Percentiles rank a stretch among this genome's conserved stretches.
These are phyloP conservation scores for Ascidia mentula DNA, from an alignment of 23 tunicate species.

Conservation along the genomic window DNA sequence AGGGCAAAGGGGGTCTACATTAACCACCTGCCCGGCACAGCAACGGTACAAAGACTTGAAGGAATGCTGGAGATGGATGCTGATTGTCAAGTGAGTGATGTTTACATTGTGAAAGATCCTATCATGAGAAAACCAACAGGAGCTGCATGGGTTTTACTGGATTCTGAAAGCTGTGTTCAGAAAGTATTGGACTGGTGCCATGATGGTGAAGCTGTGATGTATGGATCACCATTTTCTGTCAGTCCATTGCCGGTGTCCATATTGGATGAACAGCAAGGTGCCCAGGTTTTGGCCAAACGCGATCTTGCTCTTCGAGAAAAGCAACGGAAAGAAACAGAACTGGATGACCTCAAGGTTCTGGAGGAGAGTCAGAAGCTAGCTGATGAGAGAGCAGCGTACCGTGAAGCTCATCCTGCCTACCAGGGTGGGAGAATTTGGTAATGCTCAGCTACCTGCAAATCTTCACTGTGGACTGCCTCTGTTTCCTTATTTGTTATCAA, in stretches of 20 bases:
- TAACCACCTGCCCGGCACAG: constrained; percentile 62
- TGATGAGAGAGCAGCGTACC: constrained; percentile 76
- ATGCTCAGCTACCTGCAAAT: neutral
- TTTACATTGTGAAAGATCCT: constrained; percentile 72
- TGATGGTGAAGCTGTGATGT: constrained; percentile 67
- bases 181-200: constrained; percentile 56
- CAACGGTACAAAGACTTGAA: constrained; percentile 66
- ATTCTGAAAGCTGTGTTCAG: constrained; percentile 32
- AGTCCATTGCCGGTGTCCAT: constrained; percentile 34
- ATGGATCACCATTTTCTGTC: constrained; percentile 61
- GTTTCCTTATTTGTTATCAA: neutral
- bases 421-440: constrained; percentile 84
- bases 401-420: constrained; percentile 91
- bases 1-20: constrained; percentile 51
- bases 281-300: constrained; percentile 31
- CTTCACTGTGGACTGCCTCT: neutral
- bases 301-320: constrained; percentile 27
- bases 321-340: constrained; percentile 28
- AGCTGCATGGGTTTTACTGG: constrained; percentile 79
- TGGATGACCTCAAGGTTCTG: constrained; percentile 45
- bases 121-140: constrained; percentile 67
- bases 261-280: constrained; percentile 21
- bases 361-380: constrained; percentile 72
- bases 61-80: constrained; percentile 85
- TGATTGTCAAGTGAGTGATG: constrained; percentile 56